Percentiles rank a stretch among this genome's conserved stretches.
Conservation (phyloP, 2,888 invertebrate genomes). For the Athetis lepigone region DNA sequence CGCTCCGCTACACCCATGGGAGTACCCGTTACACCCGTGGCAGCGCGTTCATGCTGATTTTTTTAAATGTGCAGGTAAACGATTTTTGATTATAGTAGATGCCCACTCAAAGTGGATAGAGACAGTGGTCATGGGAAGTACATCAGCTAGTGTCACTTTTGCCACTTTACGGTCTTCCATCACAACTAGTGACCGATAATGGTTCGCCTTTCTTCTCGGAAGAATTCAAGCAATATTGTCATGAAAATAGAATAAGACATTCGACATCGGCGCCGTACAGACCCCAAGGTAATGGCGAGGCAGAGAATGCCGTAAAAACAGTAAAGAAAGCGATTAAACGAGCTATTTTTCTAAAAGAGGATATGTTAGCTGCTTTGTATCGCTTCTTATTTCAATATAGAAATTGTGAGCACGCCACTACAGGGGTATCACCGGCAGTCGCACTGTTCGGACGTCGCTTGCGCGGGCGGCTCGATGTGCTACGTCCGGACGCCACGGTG, state of each 20-base stretch:
- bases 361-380: constrained; percentile 1
- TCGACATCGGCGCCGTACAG: constrained; percentile 2
- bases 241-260: constrained; percentile 3
- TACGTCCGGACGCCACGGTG: no score
- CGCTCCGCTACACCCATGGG: no score
- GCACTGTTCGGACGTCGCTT: constrained; percentile 1
- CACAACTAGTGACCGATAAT: constrained; percentile 5
- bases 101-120: constrained; percentile 7
- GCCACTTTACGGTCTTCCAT: background rate
- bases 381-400: constrained; percentile 1
- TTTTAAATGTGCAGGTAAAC: background rate
- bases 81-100: background rate
- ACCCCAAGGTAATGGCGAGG: constrained; percentile 5
- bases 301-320: constrained; percentile 6
- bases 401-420: constrained; percentile 1
- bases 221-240: constrained; percentile 5
- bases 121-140: background rate
- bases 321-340: background rate
- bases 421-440: background rate
- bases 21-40: no score
- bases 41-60: no score
- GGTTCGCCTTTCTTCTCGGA: background rate
- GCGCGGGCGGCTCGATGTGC: background rate
- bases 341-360: background rate
- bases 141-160: background rate